Percentiles rank a stretch among this genome's conserved stretches.
phyloP scores from a whole-genome alignment of 2,113 vertebrate genomes.

The Monopterus albus region DNA sequence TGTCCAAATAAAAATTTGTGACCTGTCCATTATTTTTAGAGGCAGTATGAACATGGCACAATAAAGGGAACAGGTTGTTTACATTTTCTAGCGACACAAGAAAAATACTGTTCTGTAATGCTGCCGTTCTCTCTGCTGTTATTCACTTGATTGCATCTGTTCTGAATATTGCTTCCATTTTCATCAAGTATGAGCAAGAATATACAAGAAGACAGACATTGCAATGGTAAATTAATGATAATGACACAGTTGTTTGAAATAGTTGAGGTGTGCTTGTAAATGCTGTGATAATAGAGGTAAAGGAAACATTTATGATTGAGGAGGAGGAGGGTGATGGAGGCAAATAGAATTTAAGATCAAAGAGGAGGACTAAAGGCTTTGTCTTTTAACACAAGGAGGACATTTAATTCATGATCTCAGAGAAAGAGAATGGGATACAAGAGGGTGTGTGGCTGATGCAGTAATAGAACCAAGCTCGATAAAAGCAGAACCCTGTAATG shows the following conservation, averaged over 20 bases:
- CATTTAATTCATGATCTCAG: constrained; percentile 42
- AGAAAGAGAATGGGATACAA: constrained; percentile 22
- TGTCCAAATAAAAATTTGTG: not conserved
- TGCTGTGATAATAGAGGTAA: not conserved
- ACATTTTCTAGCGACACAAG: not conserved
- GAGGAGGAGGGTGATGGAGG: constrained; percentile 10
- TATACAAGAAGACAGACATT: not conserved
- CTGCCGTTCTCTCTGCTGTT: not conserved
- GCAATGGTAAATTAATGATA: constrained; percentile 2
- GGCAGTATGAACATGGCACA: not conserved
- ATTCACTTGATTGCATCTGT: constrained; percentile 19
- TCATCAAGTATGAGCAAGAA: not conserved
- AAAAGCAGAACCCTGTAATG: constrained; percentile 85
- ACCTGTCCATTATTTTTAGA: not conserved
- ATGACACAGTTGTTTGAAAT: constrained; percentile 29
- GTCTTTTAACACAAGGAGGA: constrained; percentile 46
- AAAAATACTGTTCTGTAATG: not conserved
- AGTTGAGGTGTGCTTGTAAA: constrained; percentile 4
- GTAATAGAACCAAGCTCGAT: constrained; percentile 73
- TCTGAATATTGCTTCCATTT: constrained; percentile 11
- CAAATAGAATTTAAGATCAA: constrained; percentile 19
- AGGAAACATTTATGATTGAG: not conserved
- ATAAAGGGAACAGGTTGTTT: constrained; percentile 34
- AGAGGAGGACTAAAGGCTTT: constrained; percentile 22
- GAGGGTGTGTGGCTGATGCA: constrained; percentile 42